Conservation (phyloP, 2,888 invertebrate species). For the Heliconius erato region DNA sequence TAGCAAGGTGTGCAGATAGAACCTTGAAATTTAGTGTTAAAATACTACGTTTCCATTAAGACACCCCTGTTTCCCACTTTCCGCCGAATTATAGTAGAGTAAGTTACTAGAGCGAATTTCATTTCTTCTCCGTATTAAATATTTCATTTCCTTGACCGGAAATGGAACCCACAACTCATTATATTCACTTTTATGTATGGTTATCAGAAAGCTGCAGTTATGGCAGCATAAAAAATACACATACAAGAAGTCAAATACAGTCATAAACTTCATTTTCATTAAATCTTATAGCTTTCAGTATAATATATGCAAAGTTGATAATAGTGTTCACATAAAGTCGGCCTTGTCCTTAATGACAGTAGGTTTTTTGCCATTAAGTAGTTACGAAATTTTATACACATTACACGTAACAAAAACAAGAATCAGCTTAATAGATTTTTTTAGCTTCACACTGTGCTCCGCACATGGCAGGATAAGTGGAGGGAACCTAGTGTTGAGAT, state of each 20-base stretch:
- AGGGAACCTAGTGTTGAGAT: too few relatives aligned
- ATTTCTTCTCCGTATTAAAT: too few relatives aligned
- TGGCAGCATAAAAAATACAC: neutral
- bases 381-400: neutral
- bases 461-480: too few relatives aligned
- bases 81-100: too few relatives aligned
- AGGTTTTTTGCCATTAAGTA: neutral
- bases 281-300: neutral
- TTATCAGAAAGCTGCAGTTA: neutral
- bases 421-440: neutral
- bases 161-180: too few relatives aligned
- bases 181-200: neutral
- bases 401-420: neutral
- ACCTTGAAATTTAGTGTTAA: too few relatives aligned
- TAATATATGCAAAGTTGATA: neutral
- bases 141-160: too few relatives aligned
- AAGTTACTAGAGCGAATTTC: too few relatives aligned
- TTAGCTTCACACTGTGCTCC: neutral
- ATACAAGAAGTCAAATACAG: neutral
- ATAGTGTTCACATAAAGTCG: neutral
- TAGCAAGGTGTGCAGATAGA: too few relatives aligned
- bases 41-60: too few relatives aligned
- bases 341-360: constrained; percentile 8
- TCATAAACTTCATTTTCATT: neutral
- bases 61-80: too few relatives aligned